phyloP scores from a whole-genome alignment of 2,797 vertebrate genomes.

The Peromyscus melanophrys region DNA sequence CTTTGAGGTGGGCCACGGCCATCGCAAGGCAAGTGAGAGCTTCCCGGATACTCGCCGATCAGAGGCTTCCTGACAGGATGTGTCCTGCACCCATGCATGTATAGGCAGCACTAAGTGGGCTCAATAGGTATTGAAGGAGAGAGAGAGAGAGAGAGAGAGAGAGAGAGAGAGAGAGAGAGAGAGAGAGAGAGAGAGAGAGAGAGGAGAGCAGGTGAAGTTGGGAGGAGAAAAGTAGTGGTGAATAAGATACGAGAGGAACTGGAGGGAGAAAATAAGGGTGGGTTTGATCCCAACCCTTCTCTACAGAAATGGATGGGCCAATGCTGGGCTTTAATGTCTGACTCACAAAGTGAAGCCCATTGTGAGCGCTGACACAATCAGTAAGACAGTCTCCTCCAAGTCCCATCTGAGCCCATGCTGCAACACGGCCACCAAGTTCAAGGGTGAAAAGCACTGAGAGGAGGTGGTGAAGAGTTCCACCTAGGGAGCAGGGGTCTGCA shows the following conservation, averaged over 20 bases:
- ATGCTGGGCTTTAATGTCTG: not conserved
- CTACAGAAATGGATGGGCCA: not conserved
- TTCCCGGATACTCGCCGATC: not conserved
- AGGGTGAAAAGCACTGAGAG: not conserved
- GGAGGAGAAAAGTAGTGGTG: not conserved
- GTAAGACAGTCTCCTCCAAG: not conserved
- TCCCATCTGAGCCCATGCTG: not conserved
- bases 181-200: not conserved
- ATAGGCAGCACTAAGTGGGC: not conserved
- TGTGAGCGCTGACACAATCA: not conserved
- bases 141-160: not conserved
- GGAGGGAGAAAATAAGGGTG: not conserved
- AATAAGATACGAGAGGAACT: not conserved
- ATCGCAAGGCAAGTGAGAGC: not conserved
- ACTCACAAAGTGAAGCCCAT: not conserved
- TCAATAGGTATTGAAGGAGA: not conserved
- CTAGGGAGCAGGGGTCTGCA: not conserved
- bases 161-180: not conserved
- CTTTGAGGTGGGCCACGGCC: not conserved
- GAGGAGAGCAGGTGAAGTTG: not conserved
- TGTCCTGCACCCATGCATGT: not conserved
- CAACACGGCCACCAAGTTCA: not conserved
- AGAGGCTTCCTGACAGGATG: not conserved
- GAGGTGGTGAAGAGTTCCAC: not conserved
- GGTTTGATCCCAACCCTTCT: not conserved